Evolutionary conservation across 2,888 invertebrate genomes (phyloP).

Genomic region (Calephelis perditalis): DNA sequence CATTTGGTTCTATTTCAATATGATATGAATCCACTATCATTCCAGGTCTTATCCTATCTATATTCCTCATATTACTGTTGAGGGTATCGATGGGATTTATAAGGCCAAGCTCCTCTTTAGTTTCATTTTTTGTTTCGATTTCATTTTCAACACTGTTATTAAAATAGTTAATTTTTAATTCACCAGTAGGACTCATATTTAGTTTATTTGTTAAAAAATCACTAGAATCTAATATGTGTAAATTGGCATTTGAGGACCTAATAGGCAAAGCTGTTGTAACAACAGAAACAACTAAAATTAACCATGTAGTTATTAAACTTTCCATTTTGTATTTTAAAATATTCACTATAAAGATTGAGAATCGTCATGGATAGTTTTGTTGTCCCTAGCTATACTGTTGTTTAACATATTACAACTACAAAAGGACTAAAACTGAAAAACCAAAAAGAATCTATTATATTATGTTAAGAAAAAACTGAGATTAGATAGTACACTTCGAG

Average conservation of each 20-base stretch:
- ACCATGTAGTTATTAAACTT: conserved; percentile 28
- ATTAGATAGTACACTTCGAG: conserved; percentile 10
- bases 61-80: conserved; percentile 15
- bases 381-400: background rate
- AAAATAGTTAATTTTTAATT: background rate
- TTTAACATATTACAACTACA: conserved; percentile 14
- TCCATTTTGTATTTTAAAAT: conserved; percentile 32
- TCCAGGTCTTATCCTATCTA: conserved; percentile 45
- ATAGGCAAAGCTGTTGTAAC: conserved; percentile 36
- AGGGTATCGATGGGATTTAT: background rate
- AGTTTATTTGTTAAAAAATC: background rate
- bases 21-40: conserved; percentile 40
- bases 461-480: conserved; percentile 4
- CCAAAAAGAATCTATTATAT: background rate
- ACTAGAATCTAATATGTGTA: background rate
- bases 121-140: background rate
- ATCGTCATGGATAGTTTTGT: conserved; percentile 1
- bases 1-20: conserved; percentile 40
- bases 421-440: conserved; percentile 13
- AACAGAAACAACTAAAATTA: conserved; percentile 31
- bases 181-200: background rate
- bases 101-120: conserved; percentile 11
- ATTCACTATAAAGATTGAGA: background rate
- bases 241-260: background rate
- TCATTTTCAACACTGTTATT: background rate